These are phyloP conservation scores for Oxyteleia sp. DNA, from an alignment of 2,888 invertebrate genomes.

Conservation along the genomic window DNA sequence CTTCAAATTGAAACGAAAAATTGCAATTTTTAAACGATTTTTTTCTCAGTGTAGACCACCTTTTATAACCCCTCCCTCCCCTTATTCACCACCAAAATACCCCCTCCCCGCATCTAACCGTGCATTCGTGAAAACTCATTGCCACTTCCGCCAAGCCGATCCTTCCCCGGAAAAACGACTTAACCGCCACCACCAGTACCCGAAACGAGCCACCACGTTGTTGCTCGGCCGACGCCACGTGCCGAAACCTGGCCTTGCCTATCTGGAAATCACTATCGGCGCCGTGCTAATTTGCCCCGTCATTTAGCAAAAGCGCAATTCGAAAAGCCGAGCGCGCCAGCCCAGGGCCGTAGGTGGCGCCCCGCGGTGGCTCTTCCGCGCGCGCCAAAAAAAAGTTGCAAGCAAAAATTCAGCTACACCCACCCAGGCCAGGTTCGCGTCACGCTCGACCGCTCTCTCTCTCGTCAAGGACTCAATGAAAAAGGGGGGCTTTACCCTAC, in stretches of 20 bases:
- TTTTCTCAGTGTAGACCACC: too few relatives aligned
- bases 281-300: conserved; percentile 55
- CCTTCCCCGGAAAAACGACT: not conserved
- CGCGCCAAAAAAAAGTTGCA: conserved; percentile 22
- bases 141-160: too few relatives aligned
- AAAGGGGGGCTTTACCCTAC: conserved; percentile 69
- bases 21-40: too few relatives aligned
- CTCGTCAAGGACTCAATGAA: conserved; percentile 75
- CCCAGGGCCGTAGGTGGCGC: conserved; percentile 5
- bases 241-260: conserved; percentile 39
- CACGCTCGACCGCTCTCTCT: conserved; percentile 73
- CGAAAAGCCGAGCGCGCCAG: conserved; percentile 25
- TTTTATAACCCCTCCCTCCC: too few relatives aligned
- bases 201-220: not conserved
- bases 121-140: too few relatives aligned
- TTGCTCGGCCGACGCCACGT: conserved; percentile 7
- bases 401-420: conserved; percentile 68
- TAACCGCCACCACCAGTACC: not conserved
- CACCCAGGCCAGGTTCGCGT: conserved; percentile 64
- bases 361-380: not conserved
- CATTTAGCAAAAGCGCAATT: conserved; percentile 49
- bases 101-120: too few relatives aligned
- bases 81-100: too few relatives aligned
- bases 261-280: conserved; percentile 61
- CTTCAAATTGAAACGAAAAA: too few relatives aligned